phyloP scores from a whole-genome alignment of 1,140 invertebrate species.

The Lepidurus couesii region DNA sequence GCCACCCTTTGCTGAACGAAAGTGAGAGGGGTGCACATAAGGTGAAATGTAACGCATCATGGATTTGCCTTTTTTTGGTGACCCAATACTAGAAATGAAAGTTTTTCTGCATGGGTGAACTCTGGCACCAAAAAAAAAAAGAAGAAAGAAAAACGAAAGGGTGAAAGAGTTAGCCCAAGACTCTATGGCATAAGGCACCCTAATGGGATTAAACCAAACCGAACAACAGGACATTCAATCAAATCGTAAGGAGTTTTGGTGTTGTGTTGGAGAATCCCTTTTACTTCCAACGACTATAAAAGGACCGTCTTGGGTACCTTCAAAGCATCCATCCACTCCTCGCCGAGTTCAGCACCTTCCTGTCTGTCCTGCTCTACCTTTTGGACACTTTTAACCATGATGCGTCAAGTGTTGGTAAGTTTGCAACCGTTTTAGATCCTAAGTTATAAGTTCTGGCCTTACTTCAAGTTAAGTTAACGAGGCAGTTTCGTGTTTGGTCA shows the following conservation, averaged over 20 bases:
- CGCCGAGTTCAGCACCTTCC: not conserved
- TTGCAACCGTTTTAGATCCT: not conserved
- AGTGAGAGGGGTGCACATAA: conserved; percentile 6
- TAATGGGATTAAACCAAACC: too few species aligned
- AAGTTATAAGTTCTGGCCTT: too few species aligned
- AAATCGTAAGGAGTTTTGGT: too few species aligned
- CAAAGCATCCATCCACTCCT: not conserved
- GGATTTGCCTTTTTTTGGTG: not conserved
- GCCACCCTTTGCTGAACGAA: not conserved
- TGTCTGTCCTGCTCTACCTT: not conserved
- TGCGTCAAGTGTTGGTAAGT: not conserved
- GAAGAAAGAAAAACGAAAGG: not conserved
- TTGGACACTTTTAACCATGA: not conserved
- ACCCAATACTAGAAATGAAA: not conserved
- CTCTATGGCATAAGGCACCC: too few species aligned
- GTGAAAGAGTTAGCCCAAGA: not conserved
- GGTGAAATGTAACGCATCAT: conserved; percentile 19
- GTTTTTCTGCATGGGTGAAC: conserved; percentile 3
- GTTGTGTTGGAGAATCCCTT: too few species aligned
- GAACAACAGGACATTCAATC: too few species aligned
- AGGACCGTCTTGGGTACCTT: not conserved
- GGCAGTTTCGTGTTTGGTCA: too few species aligned
- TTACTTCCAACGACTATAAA: too few species aligned
- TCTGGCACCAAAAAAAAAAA: not conserved
- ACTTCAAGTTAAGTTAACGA: too few species aligned